These are phyloP conservation scores for Aleiodes alternator DNA, from an alignment of 2,888 invertebrate species.

Conservation along the genomic window DNA sequence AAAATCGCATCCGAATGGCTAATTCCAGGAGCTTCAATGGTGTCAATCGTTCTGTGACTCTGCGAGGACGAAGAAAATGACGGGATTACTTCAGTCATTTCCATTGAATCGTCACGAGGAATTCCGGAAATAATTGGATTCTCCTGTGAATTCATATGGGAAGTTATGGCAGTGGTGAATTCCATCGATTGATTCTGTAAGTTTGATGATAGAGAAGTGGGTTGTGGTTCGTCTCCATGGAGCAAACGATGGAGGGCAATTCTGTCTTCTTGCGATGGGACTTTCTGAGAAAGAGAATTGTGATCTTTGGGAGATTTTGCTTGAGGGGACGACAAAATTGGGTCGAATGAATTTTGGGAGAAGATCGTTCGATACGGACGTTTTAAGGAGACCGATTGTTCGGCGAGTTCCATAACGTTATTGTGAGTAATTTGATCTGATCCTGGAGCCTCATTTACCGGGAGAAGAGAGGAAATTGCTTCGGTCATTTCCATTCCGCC, in stretches of 20 bases:
- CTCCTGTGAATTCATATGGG: neutral
- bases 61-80: neutral
- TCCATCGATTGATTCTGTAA: constrained; percentile 44
- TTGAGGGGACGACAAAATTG: neutral
- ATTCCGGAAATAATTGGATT: neutral
- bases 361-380: neutral
- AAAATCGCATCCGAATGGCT: neutral
- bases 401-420: constrained; percentile 31
- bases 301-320: constrained; percentile 26
- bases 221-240: neutral
- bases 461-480: constrained; percentile 12
- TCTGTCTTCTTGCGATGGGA: constrained; percentile 7
- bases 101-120: constrained; percentile 50
- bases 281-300: neutral
- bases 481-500: neutral
- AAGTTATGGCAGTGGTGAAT: constrained; percentile 41
- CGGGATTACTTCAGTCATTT: constrained; percentile 48
- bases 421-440: constrained; percentile 2
- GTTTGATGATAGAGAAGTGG: neutral
- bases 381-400: constrained; percentile 29
- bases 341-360: neutral
- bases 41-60: neutral
- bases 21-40: neutral
- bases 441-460: neutral
- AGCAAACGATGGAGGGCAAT: constrained; percentile 12